These are phyloP conservation scores for Oreochromis grahami DNA, from an alignment of 2,797 vertebrate species.

Conservation along the genomic window DNA sequence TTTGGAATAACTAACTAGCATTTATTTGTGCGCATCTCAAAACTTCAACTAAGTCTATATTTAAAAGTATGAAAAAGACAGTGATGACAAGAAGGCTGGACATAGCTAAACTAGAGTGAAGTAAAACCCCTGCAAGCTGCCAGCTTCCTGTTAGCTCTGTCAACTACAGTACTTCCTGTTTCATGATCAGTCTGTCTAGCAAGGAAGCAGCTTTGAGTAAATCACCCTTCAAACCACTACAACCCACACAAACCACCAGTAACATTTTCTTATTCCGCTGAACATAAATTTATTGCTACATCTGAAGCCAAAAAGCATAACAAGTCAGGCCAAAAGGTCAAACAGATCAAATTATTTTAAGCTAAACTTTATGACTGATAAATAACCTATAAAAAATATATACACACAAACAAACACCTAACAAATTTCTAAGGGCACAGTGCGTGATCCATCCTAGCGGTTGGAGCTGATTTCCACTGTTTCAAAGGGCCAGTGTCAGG, in stretches of 20 bases:
- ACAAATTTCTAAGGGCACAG: background rate
- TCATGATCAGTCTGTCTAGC: constrained; percentile 3
- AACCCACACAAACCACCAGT: background rate
- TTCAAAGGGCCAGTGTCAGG: accelerated
- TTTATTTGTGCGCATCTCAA: background rate
- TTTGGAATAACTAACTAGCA: background rate
- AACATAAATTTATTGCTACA: background rate
- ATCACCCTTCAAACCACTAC: background rate
- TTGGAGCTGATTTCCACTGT: background rate
- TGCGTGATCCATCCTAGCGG: background rate
- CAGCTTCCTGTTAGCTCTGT: constrained; percentile 14
- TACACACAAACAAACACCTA: background rate
- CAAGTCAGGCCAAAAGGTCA: background rate
- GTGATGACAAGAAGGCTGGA: background rate
- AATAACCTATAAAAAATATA: background rate
- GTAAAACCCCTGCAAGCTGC: background rate
- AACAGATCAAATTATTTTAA: background rate
- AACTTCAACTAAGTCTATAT: background rate
- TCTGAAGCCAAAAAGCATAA: background rate
- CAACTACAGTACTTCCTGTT: constrained; percentile 14
- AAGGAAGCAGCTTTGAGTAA: background rate
- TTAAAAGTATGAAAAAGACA: background rate
- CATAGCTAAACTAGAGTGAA: background rate
- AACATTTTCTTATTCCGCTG: background rate
- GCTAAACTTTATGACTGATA: background rate